phyloP scores from a whole-genome alignment of 2,113 vertebrate species.

The Climacteris rufus region DNA sequence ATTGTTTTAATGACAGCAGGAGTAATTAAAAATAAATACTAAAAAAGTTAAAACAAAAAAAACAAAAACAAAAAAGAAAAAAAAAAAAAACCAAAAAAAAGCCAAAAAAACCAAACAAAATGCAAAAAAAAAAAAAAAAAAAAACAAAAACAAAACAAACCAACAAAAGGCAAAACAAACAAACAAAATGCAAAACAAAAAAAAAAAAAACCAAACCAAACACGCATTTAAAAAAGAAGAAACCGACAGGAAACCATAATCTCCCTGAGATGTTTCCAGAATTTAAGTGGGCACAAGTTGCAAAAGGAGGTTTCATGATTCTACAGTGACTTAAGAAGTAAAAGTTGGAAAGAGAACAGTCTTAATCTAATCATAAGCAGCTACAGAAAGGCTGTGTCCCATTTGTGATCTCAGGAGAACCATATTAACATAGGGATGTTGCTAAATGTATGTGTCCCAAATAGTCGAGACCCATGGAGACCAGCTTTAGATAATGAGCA shows the following conservation, averaged over 20 bases:
- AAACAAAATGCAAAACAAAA: too few relatives aligned
- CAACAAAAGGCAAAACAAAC: too few relatives aligned
- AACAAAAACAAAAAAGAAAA: too few relatives aligned
- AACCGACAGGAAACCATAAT: neutral
- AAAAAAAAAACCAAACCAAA: neutral
- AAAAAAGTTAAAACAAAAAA: neutral
- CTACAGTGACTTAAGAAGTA: neutral
- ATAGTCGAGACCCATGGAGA: conserved; percentile 5
- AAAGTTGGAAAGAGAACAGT: neutral
- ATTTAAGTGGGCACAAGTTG: neutral
- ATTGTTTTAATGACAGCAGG: neutral
- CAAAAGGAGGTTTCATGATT: neutral
- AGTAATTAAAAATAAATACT: neutral
- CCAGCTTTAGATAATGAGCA: neutral
- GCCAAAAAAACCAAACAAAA: neutral
- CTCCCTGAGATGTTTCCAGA: neutral
- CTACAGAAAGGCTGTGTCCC: conserved; percentile 23
- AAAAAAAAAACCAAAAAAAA: neutral
- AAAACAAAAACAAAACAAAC: too few relatives aligned
- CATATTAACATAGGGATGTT: conserved; percentile 12
- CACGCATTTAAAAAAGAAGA: neutral
- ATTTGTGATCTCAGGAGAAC: conserved; percentile 38
- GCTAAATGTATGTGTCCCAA: conserved; percentile 20
- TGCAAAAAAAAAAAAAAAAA: too few relatives aligned
- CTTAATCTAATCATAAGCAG: neutral